Evolutionary conservation across 1,140 invertebrate species (phyloP), one percentile per base, ranked within the genome.

Genomic region (Sarcophaga bullata): DNA sequence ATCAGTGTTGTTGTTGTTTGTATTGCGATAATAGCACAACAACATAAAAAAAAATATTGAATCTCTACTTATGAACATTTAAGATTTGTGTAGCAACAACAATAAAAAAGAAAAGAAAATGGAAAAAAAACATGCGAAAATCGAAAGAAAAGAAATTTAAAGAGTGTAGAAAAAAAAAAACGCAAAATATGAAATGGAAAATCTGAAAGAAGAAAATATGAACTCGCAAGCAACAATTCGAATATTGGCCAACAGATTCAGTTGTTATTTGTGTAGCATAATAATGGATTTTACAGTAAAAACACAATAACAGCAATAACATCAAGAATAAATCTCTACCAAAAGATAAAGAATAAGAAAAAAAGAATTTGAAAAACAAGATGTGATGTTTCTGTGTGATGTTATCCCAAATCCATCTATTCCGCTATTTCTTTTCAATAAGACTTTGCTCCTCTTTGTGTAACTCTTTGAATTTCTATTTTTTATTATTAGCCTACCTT

Each of bases 191-290:
- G 25, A 37, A 37, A 37, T 37, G 25, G 25, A 37, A 37, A 37
- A 37, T 37, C 25, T 37, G 25, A 37, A 37, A 37, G 4, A 4
- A 37, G 25, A 37, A 37, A 37, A 37, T 4, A 37, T 37, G 25
- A 37, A 37, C 25, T 37, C n/a, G 25, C 25, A 37, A 37, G 25
- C 25, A 37, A 37, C 25, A 37, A 37, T 4, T 37, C 25, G 25
- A 37, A 37, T 37, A 37, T 37, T 37, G 25, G 25, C 4, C 4
- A 37, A 7, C n/a, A 19, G n/a, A 17, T 68, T 68, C 62, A 2
- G n/a, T 78, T 78, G 75, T 78, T 78, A 78, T 78, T 78, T 78
- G 50, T 78, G 75, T 37, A 52, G 17, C 75, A 78, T 78, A 78
- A 78, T 78, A 78, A 78, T 52, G 19, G 75, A 48, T 50, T 19